A percentile compares a stretch with the other conserved stretches of the same genome.
phyloP scores from a whole-genome alignment of 2,888 invertebrate species.

The Esperia sulphurella region DNA sequence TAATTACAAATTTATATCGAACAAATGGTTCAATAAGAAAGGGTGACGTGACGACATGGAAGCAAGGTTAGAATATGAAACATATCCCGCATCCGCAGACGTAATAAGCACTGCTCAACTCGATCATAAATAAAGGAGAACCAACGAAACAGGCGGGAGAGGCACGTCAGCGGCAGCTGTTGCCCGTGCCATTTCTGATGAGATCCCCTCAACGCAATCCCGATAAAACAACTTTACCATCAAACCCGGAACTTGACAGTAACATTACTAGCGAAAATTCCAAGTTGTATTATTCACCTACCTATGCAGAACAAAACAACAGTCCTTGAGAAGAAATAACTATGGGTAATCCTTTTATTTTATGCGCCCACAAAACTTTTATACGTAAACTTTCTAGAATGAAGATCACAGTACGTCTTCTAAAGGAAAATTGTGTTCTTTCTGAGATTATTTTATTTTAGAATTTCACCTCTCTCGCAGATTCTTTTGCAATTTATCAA shows the following conservation, averaged over 20 bases:
- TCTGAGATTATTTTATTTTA: conserved; percentile 39
- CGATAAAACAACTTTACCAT: conserved; percentile 43
- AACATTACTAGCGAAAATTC: conserved; percentile 5
- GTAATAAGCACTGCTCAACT: conserved; percentile 70
- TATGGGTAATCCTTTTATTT: conserved; percentile 12
- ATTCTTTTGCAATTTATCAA: conserved; percentile 64
- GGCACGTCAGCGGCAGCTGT: conserved; percentile 65
- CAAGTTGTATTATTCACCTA: conserved; percentile 18
- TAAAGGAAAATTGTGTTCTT: conserved; percentile 19
- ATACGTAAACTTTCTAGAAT: conserved; percentile 24
- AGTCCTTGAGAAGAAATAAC: conserved; percentile 14
- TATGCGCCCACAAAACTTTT: conserved; percentile 7
- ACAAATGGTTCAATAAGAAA: conserved; percentile 55
- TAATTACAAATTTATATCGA: too few species aligned
- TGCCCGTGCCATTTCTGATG: conserved; percentile 46
- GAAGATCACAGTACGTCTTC: conserved; percentile 2
- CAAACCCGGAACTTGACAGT: conserved; percentile 14
- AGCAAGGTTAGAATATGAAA: conserved; percentile 59
- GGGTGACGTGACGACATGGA: conserved; percentile 39
- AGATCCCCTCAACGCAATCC: conserved; percentile 35
- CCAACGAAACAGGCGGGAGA: conserved; percentile 55
- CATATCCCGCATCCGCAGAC: conserved; percentile 53
- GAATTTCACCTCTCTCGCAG: conserved; percentile 47
- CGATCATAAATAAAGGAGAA: conserved; percentile 69
- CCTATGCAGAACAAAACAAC: conserved; percentile 38